These are phyloP conservation scores for Elaeidobius kamerunicus DNA, from an alignment of 2,888 invertebrate genomes.

Conservation along the genomic window DNA sequence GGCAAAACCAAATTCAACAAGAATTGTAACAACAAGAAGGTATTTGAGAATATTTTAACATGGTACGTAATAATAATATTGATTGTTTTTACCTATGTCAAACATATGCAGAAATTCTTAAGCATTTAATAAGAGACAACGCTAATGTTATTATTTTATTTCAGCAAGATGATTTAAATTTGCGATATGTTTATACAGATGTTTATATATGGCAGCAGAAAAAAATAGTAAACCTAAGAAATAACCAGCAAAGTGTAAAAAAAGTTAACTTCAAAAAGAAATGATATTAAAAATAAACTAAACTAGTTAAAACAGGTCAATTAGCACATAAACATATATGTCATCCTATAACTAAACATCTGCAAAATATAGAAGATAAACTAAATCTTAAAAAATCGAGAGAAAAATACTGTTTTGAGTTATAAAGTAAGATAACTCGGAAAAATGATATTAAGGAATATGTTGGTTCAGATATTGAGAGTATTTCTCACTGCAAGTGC, in stretches of 20 bases:
- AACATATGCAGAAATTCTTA: constrained; percentile 43
- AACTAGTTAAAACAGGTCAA: neutral
- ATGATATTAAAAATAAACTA: neutral
- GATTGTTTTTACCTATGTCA: constrained; percentile 44
- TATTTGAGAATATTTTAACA: constrained; percentile 32
- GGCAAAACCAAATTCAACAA: constrained; percentile 16
- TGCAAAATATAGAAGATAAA: neutral
- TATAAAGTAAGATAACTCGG: neutral
- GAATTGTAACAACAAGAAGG: constrained; percentile 19
- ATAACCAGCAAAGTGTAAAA: neutral
- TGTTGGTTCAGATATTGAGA: neutral
- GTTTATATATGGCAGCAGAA: neutral
- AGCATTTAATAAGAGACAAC: constrained; percentile 46
- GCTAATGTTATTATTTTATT: constrained; percentile 39
- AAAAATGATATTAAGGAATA: neutral
- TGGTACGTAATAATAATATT: constrained; percentile 41
- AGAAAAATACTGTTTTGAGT: neutral
- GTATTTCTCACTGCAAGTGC: neutral
- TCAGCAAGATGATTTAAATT: constrained; percentile 10
- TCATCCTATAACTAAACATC: neutral
- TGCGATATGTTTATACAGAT: constrained; percentile 1
- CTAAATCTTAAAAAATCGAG: neutral
- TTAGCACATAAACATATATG: neutral
- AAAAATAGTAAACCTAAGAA: neutral
- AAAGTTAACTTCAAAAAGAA: neutral